Conservation (phyloP, 1,140 invertebrate species). For the Spodoptera litura region DNA sequence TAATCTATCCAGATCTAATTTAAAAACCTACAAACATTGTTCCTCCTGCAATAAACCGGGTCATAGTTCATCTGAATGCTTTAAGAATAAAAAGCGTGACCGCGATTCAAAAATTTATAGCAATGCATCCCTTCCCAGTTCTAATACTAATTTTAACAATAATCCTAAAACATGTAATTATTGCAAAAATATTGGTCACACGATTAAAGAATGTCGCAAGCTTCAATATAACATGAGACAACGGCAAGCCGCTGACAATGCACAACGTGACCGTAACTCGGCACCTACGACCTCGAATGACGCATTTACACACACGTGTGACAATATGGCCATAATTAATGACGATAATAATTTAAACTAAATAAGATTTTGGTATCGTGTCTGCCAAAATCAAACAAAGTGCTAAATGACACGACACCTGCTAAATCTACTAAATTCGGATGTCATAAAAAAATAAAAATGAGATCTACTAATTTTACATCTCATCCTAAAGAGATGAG, state of each 20-base stretch:
- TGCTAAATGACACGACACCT: constrained; percentile 33
- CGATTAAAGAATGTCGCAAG: constrained; percentile 52
- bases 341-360: constrained; percentile 53
- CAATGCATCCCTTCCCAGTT: neutral
- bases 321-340: neutral
- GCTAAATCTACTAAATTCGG: neutral
- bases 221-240: constrained; percentile 50
- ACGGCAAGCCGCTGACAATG: constrained; percentile 5
- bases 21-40: constrained; percentile 1
- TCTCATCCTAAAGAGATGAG: neutral
- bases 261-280: constrained; percentile 7
- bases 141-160: constrained; percentile 15
- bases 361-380: constrained; percentile 47
- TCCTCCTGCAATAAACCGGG: constrained; percentile 36
- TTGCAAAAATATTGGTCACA: constrained; percentile 54
- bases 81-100: constrained; percentile 22
- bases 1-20: constrained; percentile 20
- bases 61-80: constrained; percentile 36
- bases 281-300: neutral
- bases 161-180: constrained; percentile 45
- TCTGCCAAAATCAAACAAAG: constrained; percentile 42
- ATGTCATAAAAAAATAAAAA: neutral
- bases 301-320: neutral
- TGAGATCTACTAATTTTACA: constrained; percentile 1
- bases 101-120: constrained; percentile 7